Conservation (phyloP, 2,888 invertebrate genomes). For the Apotomis capreana region DNA sequence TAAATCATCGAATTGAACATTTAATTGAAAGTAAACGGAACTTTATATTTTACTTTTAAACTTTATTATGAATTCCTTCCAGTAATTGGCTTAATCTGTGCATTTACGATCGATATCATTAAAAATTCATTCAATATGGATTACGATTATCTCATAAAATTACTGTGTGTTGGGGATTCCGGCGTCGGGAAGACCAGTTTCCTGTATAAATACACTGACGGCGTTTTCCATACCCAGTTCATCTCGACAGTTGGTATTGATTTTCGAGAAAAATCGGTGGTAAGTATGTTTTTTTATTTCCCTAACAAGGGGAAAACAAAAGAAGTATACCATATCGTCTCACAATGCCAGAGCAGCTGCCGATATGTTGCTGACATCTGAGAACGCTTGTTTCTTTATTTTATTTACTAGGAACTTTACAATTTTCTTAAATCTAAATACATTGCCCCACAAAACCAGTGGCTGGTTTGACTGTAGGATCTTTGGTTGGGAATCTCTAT, state of each 20-base stretch:
- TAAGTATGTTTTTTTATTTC: conserved; percentile 68
- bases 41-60: not conserved
- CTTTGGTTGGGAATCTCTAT: no score
- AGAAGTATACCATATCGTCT: no score
- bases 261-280: conserved; percentile 97
- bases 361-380: no score
- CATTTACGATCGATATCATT: not conserved
- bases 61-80: conserved; percentile 1
- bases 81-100: not conserved
- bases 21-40: not conserved
- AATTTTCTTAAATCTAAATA: no score
- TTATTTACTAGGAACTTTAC: no score
- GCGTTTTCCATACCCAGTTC: conserved; percentile 94
- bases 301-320: no score
- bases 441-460: no score
- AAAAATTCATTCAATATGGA: conserved; percentile 82
- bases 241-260: conserved; percentile 99
- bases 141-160: conserved; percentile 96
- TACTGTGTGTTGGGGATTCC: conserved; percentile 97
- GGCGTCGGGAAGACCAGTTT: conserved; percentile 99
- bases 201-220: conserved; percentile 97
- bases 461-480: no score
- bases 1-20: not conserved
- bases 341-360: no score
- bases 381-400: no score